Conservation (phyloP, 1,140 invertebrate genomes). For the Aphidius ervi region DNA sequence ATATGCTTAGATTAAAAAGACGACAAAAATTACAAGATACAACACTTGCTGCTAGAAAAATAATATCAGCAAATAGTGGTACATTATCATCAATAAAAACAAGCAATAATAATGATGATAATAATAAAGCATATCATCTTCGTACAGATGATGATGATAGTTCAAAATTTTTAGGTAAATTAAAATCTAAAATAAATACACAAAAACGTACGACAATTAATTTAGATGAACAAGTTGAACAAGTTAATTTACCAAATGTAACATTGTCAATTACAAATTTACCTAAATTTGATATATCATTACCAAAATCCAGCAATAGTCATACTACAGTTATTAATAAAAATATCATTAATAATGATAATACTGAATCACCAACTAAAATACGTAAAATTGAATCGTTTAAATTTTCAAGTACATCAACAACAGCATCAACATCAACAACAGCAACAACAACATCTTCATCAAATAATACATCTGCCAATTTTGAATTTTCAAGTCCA, state of each 20-base stretch:
- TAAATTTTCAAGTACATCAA: neutral
- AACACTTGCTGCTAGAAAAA: constrained; percentile 60
- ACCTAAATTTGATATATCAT: constrained; percentile 58
- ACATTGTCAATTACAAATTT: constrained; percentile 60
- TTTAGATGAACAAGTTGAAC: constrained; percentile 47
- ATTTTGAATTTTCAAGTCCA: constrained; percentile 47
- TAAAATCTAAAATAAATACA: constrained; percentile 30
- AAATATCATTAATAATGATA: neutral
- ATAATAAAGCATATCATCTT: constrained; percentile 34
- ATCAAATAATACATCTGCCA: constrained; percentile 25
- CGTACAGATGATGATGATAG: constrained; percentile 34
- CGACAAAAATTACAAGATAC: constrained; percentile 57
- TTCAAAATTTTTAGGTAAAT: constrained; percentile 34
- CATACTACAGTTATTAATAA: constrained; percentile 1
- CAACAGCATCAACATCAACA: no score
- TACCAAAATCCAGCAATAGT: constrained; percentile 38
- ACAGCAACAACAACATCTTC: neutral
- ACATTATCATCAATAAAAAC: constrained; percentile 20
- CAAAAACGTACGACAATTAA: constrained; percentile 30
- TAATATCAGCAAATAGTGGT: constrained; percentile 51
- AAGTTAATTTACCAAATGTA: constrained; percentile 58
- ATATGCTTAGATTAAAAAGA: constrained; percentile 60
- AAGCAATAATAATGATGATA: neutral
- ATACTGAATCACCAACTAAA: constrained; percentile 3
- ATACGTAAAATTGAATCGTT: neutral